Evolutionary conservation across 2,113 vertebrate species (phyloP).

Genomic region (Pungitius pungitius): DNA sequence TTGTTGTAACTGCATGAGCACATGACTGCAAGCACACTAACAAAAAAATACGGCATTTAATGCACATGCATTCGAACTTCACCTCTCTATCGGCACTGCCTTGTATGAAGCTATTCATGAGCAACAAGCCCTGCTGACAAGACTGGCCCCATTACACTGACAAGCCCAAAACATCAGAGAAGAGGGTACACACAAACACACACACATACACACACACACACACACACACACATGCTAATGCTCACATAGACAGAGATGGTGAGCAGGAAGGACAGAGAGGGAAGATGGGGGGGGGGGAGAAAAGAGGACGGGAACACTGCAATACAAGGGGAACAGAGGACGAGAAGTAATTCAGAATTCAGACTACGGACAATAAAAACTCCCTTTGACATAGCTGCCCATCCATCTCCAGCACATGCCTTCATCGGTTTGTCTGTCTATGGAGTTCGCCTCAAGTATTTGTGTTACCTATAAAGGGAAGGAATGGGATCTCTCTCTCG

Average conservation of each 20-base stretch:
- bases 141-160: constrained; percentile 77
- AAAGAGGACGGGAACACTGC: constrained; percentile 40
- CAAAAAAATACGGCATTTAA: constrained; percentile 23
- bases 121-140: constrained; percentile 69
- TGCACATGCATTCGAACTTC: constrained; percentile 31
- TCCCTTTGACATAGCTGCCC: constrained; percentile 8
- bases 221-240: constrained; percentile 12
- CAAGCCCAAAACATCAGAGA: constrained; percentile 76
- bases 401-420: constrained; percentile 18
- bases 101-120: constrained; percentile 66
- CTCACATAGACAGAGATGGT: constrained; percentile 60
- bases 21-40: neutral
- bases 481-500: constrained; percentile 6
- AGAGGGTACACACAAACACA: constrained; percentile 21
- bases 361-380: constrained; percentile 21
- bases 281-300: constrained; percentile 16
- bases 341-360: constrained; percentile 15
- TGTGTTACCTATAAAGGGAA: constrained; percentile 27
- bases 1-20: neutral
- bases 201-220: constrained; percentile 20
- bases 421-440: constrained; percentile 15
- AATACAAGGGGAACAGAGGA: constrained; percentile 28
- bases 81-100: constrained; percentile 54
- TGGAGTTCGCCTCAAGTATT: constrained; percentile 12
- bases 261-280: constrained; percentile 48